Evolutionary conservation across 2,888 invertebrate species (phyloP), one percentile per base, ranked within the genome.

Genomic region (Xestia rhomboidea): DNA sequence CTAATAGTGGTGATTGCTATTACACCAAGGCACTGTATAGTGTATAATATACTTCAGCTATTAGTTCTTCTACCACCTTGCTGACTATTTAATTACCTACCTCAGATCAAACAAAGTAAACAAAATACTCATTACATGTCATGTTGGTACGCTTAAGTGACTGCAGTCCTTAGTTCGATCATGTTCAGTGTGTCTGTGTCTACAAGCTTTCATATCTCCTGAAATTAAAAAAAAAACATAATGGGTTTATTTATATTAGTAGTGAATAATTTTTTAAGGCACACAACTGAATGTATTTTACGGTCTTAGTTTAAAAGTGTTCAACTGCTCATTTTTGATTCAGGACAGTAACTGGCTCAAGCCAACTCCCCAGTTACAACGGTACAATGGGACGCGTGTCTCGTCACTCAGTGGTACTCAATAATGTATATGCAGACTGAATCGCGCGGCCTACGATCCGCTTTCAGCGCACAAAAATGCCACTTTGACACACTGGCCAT

Each of bases 371-470:
- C 27, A 57, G 68, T 76, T 66, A 15, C 66, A 85, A 76, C 70
- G 82, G 68, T 60, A 54, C 75, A n/a, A 46, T 6, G 71, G 82
- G 76, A 73, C 82, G 77, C 93, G 90, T 94, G 95, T 94, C 95
- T 94, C 95, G 95, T 96, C 96, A 96, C 96, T 96, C 96, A 96
- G 95, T 91, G 93, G 92, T 93, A 93, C 95, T 96, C 94, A 96
- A 96, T 96, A 96, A 96, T 96, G 94, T 94, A 96, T 93, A 93
- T 90, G 91, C 92, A 90, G 91, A 87, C 90, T 85, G 90, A 81
- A 84, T 81, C 78, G 86, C 88, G 84, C 84, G 87, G 88, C 90
- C 90, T 90, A 87, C 91, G 89, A 90, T 90, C 92, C 89, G 90
- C 89, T 91, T 91, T 89, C 89, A 92, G 89, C 89, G 88, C 90